Conservation (phyloP, 1,140 invertebrate species). For the Drosophila nebulosa region DNA sequence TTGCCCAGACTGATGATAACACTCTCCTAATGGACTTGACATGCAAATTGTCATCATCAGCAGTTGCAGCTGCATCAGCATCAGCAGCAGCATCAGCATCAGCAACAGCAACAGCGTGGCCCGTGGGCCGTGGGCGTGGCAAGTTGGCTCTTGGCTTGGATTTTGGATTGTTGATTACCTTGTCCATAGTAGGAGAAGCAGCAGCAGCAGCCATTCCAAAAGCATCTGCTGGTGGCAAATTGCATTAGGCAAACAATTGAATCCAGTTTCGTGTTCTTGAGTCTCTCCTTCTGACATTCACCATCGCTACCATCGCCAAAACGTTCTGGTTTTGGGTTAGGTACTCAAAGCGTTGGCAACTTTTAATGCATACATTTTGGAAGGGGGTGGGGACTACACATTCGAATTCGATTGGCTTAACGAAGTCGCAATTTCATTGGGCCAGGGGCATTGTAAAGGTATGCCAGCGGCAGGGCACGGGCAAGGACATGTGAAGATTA, state of each 20-base stretch:
- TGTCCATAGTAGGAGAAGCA: slow-evolving; percentile 7
- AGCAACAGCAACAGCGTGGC: slow-evolving; percentile 7
- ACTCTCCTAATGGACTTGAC: slow-evolving; percentile 68
- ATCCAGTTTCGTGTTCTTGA: slow-evolving; percentile 15
- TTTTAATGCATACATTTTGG: slow-evolving; percentile 61
- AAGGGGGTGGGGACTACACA: neutral
- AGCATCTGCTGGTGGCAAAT: slow-evolving; percentile 35
- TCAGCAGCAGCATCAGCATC: slow-evolving; percentile 12
- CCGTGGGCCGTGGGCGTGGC: slow-evolving; percentile 14
- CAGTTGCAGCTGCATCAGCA: slow-evolving; percentile 43
- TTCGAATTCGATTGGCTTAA: slow-evolving; percentile 38
- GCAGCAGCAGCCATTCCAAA: slow-evolving; percentile 3
- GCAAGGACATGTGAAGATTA: slow-evolving; percentile 1
- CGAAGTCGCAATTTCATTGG: slow-evolving; percentile 32
- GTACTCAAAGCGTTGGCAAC: slow-evolving; percentile 32
- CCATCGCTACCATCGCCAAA: neutral
- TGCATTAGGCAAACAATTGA: slow-evolving; percentile 69
- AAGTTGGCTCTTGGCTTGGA: slow-evolving; percentile 46
- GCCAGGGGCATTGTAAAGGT: neutral
- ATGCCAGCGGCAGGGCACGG: neutral
- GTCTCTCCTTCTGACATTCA: neutral
- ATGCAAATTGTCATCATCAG: slow-evolving; percentile 69
- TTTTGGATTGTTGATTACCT: slow-evolving; percentile 63
- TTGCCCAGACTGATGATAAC: slow-evolving; percentile 46
- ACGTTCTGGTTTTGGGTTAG: slow-evolving; percentile 1